Evolutionary conservation across 2,888 invertebrate genomes (phyloP).

Genomic region (Cyaniris semiargus): DNA sequence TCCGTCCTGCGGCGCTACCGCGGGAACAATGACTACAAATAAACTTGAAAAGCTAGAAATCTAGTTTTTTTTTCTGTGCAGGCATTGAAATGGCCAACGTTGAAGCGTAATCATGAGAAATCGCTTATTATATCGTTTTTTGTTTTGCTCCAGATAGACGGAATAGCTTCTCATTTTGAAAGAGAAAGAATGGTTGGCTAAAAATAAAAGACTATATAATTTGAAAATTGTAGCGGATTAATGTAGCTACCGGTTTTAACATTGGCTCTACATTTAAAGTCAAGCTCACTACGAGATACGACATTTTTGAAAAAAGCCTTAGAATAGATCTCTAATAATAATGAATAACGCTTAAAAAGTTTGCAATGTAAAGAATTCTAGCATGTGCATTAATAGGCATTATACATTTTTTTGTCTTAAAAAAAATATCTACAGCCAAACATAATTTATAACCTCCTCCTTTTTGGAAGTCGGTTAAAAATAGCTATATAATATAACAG

Average conservation of each 20-base stretch:
- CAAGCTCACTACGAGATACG: too few relatives aligned
- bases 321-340: too few relatives aligned
- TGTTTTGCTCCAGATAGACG: constrained; percentile 5
- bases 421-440: too few relatives aligned
- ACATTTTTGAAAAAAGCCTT: too few relatives aligned
- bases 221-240: background rate
- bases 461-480: too few relatives aligned
- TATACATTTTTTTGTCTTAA: too few relatives aligned
- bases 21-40: constrained; percentile 14
- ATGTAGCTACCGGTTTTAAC: background rate
- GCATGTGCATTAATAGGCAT: too few relatives aligned
- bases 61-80: constrained; percentile 17
- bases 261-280: background rate
- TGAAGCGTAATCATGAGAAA: constrained; percentile 11
- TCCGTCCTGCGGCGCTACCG: constrained; percentile 27
- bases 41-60: constrained; percentile 26
- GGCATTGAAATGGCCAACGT: constrained; percentile 20
- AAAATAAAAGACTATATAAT: background rate
- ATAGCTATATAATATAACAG: background rate
- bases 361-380: too few relatives aligned
- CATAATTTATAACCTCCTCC: too few relatives aligned
- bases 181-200: background rate
- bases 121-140: constrained; percentile 17
- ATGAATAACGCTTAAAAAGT: too few relatives aligned
- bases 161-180: background rate